Evolutionary conservation across 2,888 invertebrate species (phyloP).

Genomic region (Pelosia muscerda): DNA sequence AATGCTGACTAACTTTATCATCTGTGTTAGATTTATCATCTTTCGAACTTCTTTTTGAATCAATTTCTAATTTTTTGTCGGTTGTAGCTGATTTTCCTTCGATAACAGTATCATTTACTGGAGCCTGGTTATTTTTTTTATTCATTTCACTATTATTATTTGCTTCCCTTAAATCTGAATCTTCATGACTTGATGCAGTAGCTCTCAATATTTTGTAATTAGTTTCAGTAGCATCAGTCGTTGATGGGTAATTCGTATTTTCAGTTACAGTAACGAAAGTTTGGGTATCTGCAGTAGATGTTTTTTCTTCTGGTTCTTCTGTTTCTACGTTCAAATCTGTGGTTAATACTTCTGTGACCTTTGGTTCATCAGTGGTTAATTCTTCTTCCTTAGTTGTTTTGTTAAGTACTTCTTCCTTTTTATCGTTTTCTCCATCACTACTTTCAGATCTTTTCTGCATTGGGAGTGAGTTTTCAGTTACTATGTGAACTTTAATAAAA

Average conservation of each 20-base stretch:
- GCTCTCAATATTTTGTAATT: not conserved
- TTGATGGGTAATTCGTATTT: not conserved
- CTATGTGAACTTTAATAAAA: slow-evolving; percentile 13
- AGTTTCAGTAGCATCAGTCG: not conserved
- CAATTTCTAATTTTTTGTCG: not conserved
- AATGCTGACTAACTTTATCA: no score
- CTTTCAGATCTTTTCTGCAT: slow-evolving; percentile 14
- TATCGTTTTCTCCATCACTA: not conserved
- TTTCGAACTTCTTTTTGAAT: not conserved
- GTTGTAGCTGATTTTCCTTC: not conserved
- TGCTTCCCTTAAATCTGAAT: not conserved
- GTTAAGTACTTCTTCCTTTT: not conserved
- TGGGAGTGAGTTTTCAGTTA: not conserved
- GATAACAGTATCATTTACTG: not conserved
- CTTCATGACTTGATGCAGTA: not conserved
- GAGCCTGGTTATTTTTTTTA: not conserved
- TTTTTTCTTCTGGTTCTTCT: not conserved
- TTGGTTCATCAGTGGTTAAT: not conserved
- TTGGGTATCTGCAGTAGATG: not conserved
- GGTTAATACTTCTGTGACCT: not conserved
- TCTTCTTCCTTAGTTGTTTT: not conserved
- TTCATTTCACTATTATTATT: not conserved
- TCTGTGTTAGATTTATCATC: no score
- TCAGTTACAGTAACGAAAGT: not conserved
- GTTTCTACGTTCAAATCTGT: not conserved